Conservation (phyloP, 1,140 invertebrate genomes). For the Drosophila sucinea region DNA sequence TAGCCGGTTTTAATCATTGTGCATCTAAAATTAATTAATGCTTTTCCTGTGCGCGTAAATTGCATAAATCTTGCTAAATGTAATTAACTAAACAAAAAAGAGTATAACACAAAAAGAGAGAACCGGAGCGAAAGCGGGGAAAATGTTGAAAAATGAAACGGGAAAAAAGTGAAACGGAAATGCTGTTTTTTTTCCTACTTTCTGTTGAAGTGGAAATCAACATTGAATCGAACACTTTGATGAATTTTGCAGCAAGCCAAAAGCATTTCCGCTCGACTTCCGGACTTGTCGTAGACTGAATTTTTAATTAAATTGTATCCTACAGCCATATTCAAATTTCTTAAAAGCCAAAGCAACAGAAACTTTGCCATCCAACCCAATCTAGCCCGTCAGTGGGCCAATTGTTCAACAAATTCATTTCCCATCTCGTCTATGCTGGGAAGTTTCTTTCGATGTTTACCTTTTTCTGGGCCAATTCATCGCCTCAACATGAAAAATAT, state of each 20-base stretch:
- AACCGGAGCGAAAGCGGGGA: background rate
- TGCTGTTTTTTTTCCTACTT: background rate
- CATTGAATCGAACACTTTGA: conserved; percentile 30
- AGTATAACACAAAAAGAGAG: conserved; percentile 1
- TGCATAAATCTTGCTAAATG: conserved; percentile 28
- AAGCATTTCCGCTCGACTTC: conserved; percentile 28
- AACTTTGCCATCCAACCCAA: background rate
- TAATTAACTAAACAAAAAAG: conserved; percentile 31
- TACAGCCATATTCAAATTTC: conserved; percentile 40
- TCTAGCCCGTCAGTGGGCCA: background rate
- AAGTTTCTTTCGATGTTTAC: conserved; percentile 11
- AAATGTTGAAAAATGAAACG: background rate
- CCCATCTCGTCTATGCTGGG: background rate
- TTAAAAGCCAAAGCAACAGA: conserved; percentile 13
- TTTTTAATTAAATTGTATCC: conserved; percentile 52
- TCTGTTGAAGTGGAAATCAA: conserved; percentile 21
- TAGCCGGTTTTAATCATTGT: conserved; percentile 33
- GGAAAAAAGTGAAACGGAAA: conserved; percentile 15
- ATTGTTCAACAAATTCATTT: conserved; percentile 9
- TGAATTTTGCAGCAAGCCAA: conserved; percentile 23
- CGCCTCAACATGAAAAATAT: background rate
- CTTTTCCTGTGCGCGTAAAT: conserved; percentile 29
- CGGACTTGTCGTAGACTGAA: conserved; percentile 26
- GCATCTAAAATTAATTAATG: conserved; percentile 45
- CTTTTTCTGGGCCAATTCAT: conserved; percentile 8